Percentiles rank a stretch among this genome's conserved stretches.
phyloP scores from a whole-genome alignment of 1,140 invertebrate species.

The Drosophila gunungcola region DNA sequence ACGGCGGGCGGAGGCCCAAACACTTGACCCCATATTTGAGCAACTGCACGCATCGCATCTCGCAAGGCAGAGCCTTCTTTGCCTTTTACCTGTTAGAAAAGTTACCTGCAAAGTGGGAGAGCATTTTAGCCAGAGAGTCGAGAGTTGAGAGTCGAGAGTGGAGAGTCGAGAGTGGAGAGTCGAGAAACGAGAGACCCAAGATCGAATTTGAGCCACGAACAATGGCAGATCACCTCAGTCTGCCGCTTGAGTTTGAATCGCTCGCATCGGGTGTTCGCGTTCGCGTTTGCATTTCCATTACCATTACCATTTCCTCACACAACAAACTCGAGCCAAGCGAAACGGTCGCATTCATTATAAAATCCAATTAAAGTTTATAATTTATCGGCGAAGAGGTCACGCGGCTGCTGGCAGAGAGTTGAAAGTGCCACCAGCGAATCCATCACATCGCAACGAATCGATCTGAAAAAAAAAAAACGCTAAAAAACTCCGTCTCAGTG shows the following conservation, averaged over 20 bases:
- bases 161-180: conserved; percentile 5
- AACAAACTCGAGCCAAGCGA: neutral
- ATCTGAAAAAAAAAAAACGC: conserved; percentile 14
- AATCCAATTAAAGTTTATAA: conserved; percentile 55
- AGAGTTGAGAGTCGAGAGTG: conserved; percentile 2
- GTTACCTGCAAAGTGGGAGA: conserved; percentile 31
- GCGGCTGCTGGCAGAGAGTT: conserved; percentile 14
- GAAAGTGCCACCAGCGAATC: conserved; percentile 33
- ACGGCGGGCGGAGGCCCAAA: conserved; percentile 42
- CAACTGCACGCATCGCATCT: conserved; percentile 46
- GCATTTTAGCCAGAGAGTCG: neutral
- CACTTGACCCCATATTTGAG: conserved; percentile 80
- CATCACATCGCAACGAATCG: conserved; percentile 14
- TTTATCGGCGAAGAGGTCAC: conserved; percentile 39
- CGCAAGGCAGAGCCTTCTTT: conserved; percentile 5
- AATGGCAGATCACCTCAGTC: conserved; percentile 40
- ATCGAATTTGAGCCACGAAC: conserved; percentile 11
- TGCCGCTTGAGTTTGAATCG: conserved; percentile 52
- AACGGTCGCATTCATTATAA: conserved; percentile 17
- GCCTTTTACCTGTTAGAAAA: conserved; percentile 59
- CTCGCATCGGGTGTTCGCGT: conserved; percentile 29
- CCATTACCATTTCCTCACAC: no score
- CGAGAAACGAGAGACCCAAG: conserved; percentile 1
- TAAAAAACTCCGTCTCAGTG: neutral
- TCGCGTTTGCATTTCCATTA: no score